A percentile compares a stretch with the other conserved stretches of the same genome.
Conservation (phyloP, 2,888 invertebrate species). For the Polyploca ridens region DNA sequence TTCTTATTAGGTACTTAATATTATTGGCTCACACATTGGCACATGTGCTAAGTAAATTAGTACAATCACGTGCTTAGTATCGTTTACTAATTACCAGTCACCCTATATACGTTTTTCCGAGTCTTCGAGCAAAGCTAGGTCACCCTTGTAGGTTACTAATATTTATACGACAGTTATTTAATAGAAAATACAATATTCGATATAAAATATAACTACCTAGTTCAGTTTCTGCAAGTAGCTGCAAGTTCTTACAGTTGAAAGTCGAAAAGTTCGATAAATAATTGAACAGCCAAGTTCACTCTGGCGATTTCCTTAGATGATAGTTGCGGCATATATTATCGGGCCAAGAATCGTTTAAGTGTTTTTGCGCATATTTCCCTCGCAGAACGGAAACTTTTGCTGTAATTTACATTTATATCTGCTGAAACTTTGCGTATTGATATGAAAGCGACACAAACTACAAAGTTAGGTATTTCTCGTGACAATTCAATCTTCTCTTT, state of each 20-base stretch:
- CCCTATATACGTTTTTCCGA: too few species aligned
- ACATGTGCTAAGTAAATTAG: too few species aligned
- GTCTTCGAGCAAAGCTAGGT: too few species aligned
- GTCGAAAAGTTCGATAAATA: slow-evolving; percentile 45
- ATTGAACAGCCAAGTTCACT: slow-evolving; percentile 46
- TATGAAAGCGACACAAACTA: neutral
- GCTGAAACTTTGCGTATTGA: slow-evolving; percentile 6
- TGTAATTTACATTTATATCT: slow-evolving; percentile 30
- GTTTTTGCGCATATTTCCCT: slow-evolving; percentile 28
- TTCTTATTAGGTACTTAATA: too few species aligned
- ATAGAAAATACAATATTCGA: neutral
- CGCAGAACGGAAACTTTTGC: slow-evolving; percentile 23
- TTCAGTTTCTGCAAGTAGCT: slow-evolving; percentile 2
- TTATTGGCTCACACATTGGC: too few species aligned
- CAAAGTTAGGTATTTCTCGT: neutral
- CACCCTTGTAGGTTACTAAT: too few species aligned
- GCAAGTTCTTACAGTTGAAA: slow-evolving; percentile 29
- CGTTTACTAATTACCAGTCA: too few species aligned
- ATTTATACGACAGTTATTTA: neutral
- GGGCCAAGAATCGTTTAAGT: slow-evolving; percentile 30
- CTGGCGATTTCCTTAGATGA: slow-evolving; percentile 32
- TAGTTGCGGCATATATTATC: slow-evolving; percentile 39
- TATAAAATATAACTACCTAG: neutral
- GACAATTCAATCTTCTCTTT: too few species aligned
- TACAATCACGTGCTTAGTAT: too few species aligned